Evolutionary conservation across 2,113 vertebrate species (phyloP).

Genomic region (Cacatua alba): DNA sequence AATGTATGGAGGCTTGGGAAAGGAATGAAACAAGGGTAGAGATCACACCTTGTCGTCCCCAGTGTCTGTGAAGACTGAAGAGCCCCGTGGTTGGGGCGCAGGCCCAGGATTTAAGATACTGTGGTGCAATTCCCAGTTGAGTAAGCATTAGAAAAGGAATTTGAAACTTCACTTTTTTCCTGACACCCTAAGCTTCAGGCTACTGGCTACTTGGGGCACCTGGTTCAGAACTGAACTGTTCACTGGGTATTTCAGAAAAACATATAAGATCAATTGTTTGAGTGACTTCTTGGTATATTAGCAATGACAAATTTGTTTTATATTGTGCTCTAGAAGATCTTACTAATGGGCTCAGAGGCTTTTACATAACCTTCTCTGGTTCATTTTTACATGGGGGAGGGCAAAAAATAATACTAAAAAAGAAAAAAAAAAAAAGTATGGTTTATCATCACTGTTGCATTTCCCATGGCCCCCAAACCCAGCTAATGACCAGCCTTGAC

Average conservation of each 20-base stretch:
- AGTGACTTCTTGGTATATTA: neutral
- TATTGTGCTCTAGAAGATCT: neutral
- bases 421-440: neutral
- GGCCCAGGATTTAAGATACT: neutral
- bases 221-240: neutral
- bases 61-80: neutral
- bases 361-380: neutral
- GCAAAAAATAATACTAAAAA: neutral
- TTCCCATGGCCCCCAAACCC: slow-evolving; percentile 46
- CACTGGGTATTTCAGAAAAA: neutral
- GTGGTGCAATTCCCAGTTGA: neutral
- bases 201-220: neutral
- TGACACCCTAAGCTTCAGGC: neutral
- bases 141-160: neutral
- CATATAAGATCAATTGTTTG: neutral
- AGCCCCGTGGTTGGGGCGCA: neutral
- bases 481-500: slow-evolving; percentile 63
- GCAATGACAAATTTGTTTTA: neutral
- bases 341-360: neutral
- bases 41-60: neutral
- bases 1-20: neutral
- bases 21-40: neutral
- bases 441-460: slow-evolving; percentile 26
- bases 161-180: neutral
- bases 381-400: neutral